Evolutionary conservation across 2,797 vertebrate genomes (phyloP).

Genomic region (Arctocebus calabarensis): DNA sequence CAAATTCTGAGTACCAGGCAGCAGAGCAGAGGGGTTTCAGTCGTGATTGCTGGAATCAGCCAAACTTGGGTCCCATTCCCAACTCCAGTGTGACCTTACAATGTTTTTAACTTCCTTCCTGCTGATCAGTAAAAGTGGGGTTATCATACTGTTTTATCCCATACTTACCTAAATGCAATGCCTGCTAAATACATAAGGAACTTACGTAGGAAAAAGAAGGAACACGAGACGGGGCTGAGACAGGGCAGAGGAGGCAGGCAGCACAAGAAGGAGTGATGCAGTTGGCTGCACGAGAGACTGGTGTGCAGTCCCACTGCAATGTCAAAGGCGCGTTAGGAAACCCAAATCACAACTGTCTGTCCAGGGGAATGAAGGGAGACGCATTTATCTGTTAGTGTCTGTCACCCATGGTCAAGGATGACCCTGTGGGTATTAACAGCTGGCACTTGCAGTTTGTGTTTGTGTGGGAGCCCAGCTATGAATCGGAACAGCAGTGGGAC

Average conservation of each 20-base stretch:
- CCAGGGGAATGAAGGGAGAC: not conserved
- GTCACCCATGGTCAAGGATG: not conserved
- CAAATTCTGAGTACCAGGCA: not conserved
- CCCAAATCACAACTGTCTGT: not conserved
- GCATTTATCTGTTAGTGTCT: not conserved
- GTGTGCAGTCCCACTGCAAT: not conserved
- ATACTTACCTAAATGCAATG: not conserved
- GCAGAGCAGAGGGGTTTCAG: not conserved
- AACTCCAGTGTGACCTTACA: not conserved
- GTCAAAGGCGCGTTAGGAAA: not conserved
- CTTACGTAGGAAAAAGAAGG: conserved; percentile 9
- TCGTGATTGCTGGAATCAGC: not conserved
- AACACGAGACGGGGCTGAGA: not conserved
- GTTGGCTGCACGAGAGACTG: not conserved
- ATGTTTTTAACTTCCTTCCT: not conserved
- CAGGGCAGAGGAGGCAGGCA: not conserved
- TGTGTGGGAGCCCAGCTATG: not conserved
- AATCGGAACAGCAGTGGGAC: not conserved
- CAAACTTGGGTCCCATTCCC: not conserved
- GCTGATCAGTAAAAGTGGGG: not conserved
- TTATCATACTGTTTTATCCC: not conserved
- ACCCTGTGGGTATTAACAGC: not conserved
- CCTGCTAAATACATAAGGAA: not conserved
- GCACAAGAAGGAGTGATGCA: too few species aligned
- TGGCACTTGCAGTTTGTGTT: not conserved